Evolutionary conservation across 1,140 invertebrate species (phyloP).

Genomic region (Myzus persicae): DNA sequence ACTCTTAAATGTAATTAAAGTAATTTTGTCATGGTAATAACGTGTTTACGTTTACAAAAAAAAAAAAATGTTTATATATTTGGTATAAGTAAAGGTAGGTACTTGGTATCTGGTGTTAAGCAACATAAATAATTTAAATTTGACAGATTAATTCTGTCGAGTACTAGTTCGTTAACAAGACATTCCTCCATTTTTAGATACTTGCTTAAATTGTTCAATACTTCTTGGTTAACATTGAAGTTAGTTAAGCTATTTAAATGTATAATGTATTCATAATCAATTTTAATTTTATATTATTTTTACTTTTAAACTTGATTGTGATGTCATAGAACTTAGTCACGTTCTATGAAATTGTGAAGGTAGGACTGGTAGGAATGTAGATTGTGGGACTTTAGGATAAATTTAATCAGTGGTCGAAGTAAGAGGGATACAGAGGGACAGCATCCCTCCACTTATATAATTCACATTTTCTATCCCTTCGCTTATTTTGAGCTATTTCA

Average conservation of each 20-base stretch:
- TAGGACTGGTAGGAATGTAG: neutral
- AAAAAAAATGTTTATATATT: neutral
- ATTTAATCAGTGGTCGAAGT: no score
- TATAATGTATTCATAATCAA: neutral
- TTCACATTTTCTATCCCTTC: no score
- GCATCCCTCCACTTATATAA: no score
- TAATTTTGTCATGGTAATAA: neutral
- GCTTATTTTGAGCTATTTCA: no score
- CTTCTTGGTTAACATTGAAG: neutral
- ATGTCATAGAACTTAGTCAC: neutral
- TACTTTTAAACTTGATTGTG: neutral
- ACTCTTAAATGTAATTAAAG: neutral
- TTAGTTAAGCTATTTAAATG: neutral
- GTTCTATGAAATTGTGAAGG: neutral
- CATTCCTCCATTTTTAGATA: slow-evolving; percentile 25
- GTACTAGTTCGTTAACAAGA: neutral
- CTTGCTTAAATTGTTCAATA: neutral
- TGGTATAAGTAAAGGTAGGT: neutral
- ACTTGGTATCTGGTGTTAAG: slow-evolving; percentile 12
- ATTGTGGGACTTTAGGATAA: no score
- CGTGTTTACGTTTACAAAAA: no score
- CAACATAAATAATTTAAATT: slow-evolving; percentile 21
- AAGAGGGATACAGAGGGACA: no score
- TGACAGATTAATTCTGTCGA: slow-evolving; percentile 24
- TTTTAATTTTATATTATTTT: neutral